Evolutionary conservation across 2,797 vertebrate genomes (phyloP).

Genomic region (Mus spretus): DNA sequence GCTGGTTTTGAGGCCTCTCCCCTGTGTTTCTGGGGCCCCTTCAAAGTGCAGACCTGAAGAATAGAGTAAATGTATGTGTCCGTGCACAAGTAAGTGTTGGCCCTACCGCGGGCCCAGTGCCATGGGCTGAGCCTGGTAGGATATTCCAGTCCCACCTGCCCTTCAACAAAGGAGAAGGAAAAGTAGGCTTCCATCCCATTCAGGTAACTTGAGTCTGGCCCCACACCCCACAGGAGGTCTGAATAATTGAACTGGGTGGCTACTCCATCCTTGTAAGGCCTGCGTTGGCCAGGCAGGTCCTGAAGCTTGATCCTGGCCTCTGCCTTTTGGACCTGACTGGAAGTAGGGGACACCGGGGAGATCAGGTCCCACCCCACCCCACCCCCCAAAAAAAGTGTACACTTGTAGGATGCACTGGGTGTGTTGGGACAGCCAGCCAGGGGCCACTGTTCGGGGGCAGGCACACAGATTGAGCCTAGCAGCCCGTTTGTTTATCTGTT

Average conservation of each 20-base stretch:
- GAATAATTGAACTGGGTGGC: constrained; percentile 65
- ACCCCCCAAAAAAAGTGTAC: background rate
- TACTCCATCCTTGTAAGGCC: background rate
- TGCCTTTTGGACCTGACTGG: rapidly evolving
- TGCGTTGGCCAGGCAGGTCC: background rate
- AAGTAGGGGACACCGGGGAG: rapidly evolving
- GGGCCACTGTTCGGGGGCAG: too few relatives aligned
- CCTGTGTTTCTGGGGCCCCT: background rate
- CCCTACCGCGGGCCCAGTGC: background rate
- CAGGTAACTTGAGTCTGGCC: constrained; percentile 63
- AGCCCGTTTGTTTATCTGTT: background rate
- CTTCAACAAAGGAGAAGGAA: constrained; percentile 43
- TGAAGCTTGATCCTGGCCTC: background rate
- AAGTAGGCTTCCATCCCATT: constrained; percentile 47
- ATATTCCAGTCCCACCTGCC: background rate
- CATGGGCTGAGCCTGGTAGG: background rate
- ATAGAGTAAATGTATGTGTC: too few relatives aligned
- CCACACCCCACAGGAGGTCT: background rate
- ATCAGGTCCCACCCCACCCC: background rate
- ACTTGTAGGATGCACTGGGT: background rate
- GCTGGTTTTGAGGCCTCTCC: background rate
- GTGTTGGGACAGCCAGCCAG: background rate
- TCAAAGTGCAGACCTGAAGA: rapidly evolving
- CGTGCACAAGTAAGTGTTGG: background rate
- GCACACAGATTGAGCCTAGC: background rate